Evolutionary conservation across 2,888 invertebrate species (phyloP).

Genomic region (Xylota sylvarum): DNA sequence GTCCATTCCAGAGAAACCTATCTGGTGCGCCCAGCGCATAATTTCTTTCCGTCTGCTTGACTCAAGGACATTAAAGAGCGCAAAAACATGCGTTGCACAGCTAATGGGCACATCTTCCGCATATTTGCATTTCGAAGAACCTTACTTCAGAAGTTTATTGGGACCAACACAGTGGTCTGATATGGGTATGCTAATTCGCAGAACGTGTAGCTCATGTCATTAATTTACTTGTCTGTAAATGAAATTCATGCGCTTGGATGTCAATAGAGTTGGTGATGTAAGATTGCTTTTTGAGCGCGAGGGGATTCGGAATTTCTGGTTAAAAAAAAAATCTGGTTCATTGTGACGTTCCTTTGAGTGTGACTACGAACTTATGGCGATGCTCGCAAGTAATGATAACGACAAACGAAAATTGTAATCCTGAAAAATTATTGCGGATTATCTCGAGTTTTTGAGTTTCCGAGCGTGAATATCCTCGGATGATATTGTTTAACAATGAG

Average conservation of each 20-base stretch:
- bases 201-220: conserved; percentile 53
- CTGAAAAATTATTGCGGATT: conserved; percentile 44
- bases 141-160: conserved; percentile 48
- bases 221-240: conserved; percentile 58
- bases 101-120: conserved; percentile 33
- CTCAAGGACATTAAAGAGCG: conserved; percentile 44
- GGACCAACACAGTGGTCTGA: neutral
- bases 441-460: neutral
- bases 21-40: neutral
- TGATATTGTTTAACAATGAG: neutral
- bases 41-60: neutral
- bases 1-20: conserved; percentile 28
- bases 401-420: conserved; percentile 29
- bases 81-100: conserved; percentile 43
- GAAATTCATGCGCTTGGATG: conserved; percentile 32
- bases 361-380: neutral
- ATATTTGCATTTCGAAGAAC: conserved; percentile 38
- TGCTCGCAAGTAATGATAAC: neutral
- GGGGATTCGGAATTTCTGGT: neutral
- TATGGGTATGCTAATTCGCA: conserved; percentile 32
- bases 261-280: conserved; percentile 25
- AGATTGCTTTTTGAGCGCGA: neutral
- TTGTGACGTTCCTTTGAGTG: neutral
- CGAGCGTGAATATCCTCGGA: neutral
- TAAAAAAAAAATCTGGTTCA: neutral